Evolutionary conservation across 2,888 invertebrate genomes (phyloP), one percentile per base, ranked within the genome.

Genomic region (Parasteatoda lunata): DNA sequence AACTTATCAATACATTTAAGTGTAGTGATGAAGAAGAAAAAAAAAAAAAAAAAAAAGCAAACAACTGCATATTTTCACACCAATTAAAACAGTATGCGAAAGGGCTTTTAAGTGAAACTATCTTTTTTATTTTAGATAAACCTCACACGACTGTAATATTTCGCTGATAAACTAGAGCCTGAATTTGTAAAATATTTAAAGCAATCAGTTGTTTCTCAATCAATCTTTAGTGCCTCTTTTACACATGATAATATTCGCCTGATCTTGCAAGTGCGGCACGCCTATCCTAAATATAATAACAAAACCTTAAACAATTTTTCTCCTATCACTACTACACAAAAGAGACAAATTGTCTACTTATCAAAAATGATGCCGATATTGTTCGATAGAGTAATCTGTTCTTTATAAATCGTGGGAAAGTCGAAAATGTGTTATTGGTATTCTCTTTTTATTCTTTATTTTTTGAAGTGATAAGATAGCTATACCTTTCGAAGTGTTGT

Each of bases 381-480:
- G 47, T 59, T 59, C 1, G 51, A 80, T 66, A 80, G 80, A 73
- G 80, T 80, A 80, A 80, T 80, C 72, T 73, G 30, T n/a, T 73
- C 79, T 71, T n/a, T 64, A 71, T 30, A 49, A 65, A 80, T 51
- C 80, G 80, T 80, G 80, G 80, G 80, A 80, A 80, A 80, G 80
- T 73, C 51, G 72, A 73, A 80, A 80, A 64, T 65, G 65, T 9
- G 11, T 72, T 80, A 80, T 80, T 72, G 8, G 54, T 9, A 78
- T 70, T 78, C 59, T 30, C n/a, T 70, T 65, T 66, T 49, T 59
- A 68, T 68, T 77, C 69, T 52, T 77, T 52, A 48, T 8, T 47
- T 49, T 9, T n/a, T 11, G 30, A 8, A 13, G 30, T 65, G 79
- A 80, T 80, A 80, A 80, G 80, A 80, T 80, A 72, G 52, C 45